phyloP scores from a whole-genome alignment of 1,140 invertebrate species.

The Drosophila sturtevanti region DNA sequence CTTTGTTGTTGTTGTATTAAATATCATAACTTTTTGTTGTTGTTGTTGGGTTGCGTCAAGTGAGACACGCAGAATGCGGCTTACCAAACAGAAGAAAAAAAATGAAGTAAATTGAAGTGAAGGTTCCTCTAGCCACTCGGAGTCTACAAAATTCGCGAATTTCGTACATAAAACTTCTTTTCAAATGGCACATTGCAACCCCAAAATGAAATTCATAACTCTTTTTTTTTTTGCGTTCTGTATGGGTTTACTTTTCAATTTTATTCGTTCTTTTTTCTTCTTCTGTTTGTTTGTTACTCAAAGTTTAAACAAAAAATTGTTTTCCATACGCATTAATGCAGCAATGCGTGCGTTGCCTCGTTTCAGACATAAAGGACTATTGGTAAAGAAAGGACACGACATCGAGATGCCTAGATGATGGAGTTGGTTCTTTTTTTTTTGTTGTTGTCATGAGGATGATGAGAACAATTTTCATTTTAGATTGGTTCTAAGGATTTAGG shows the following conservation, averaged over 20 bases:
- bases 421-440: not conserved
- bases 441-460: not conserved
- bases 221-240: conserved; percentile 24
- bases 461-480: not conserved
- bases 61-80: conserved; percentile 74
- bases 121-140: conserved; percentile 33
- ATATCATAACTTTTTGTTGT: conserved; percentile 57
- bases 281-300: not conserved
- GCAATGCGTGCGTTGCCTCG: conserved; percentile 55
- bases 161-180: conserved; percentile 57
- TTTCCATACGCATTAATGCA: conserved; percentile 81
- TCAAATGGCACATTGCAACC: conserved; percentile 43
- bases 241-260: not conserved
- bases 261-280: not conserved
- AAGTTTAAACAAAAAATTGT: conserved; percentile 54
- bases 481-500: not conserved
- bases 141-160: conserved; percentile 43
- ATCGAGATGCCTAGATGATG: not conserved
- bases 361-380: conserved; percentile 12
- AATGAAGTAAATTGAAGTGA: conserved; percentile 31
- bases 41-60: conserved; percentile 47
- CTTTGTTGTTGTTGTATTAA: conserved; percentile 41
- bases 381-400: not conserved
- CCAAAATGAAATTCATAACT: conserved; percentile 14
- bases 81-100: conserved; percentile 34